A percentile compares a stretch with the other conserved stretches of the same genome.
These are phyloP conservation scores for Fregata magnificens DNA, from an alignment of 2,113 vertebrate genomes.

Conservation along the genomic window DNA sequence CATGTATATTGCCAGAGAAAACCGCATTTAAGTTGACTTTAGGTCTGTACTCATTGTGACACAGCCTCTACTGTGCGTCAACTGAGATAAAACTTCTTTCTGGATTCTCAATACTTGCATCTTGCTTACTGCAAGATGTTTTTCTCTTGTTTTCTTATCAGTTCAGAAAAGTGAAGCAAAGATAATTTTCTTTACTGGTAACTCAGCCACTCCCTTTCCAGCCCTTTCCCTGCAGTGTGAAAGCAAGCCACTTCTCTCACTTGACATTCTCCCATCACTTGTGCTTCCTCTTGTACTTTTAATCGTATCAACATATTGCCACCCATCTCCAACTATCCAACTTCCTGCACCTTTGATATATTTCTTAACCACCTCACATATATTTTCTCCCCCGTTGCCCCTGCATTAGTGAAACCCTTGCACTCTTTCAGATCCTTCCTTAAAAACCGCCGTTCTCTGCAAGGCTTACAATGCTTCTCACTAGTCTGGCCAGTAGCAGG, in stretches of 20 bases:
- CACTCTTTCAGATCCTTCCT: not conserved
- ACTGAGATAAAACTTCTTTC: not conserved
- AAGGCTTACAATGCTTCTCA: not conserved
- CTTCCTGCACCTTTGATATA: not conserved
- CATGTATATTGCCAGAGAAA: not conserved
- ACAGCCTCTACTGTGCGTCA: not conserved
- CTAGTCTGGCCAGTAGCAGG: not conserved
- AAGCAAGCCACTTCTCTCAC: not conserved
- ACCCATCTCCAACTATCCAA: not conserved
- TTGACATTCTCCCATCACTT: not conserved
- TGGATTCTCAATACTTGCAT: not conserved
- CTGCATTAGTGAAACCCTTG: not conserved
- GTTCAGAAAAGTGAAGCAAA: not conserved
- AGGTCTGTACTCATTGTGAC: not conserved
- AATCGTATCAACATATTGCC: not conserved
- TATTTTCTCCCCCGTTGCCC: not conserved
- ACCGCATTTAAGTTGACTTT: not conserved
- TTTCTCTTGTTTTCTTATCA: not conserved
- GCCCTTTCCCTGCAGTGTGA: not conserved
- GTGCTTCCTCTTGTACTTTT: not conserved
- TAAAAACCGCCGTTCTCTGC: not conserved
- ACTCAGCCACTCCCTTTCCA: not conserved
- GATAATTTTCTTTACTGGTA: not conserved
- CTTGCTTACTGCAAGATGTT: not conserved
- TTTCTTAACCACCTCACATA: not conserved